phyloP scores from a whole-genome alignment of 2,113 vertebrate genomes.

The Glaucidium brasilianum region DNA sequence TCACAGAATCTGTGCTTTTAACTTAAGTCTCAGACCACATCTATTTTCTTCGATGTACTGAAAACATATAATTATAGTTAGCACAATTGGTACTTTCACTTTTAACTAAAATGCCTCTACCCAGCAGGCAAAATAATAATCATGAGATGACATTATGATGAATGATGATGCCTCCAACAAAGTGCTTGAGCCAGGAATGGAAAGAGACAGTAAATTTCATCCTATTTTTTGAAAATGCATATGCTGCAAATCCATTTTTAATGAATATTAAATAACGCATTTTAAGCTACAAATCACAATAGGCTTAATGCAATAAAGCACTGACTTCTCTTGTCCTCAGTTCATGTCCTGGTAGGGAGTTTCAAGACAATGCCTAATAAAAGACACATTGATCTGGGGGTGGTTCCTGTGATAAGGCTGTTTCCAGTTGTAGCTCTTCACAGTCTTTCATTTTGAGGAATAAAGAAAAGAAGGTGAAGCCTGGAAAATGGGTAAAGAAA shows the following conservation, averaged over 20 bases:
- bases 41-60: background rate
- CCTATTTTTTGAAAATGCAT: background rate
- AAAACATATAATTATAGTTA: background rate
- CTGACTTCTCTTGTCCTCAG: background rate
- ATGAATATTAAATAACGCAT: background rate
- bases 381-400: background rate
- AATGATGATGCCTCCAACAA: background rate
- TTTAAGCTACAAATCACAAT: background rate
- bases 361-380: background rate
- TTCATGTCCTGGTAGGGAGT: background rate
- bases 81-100: constrained; percentile 22
- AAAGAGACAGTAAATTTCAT: background rate
- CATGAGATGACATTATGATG: background rate
- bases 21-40: background rate
- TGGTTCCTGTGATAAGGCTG: background rate
- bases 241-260: background rate
- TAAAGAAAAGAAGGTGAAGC: background rate
- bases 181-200: background rate
- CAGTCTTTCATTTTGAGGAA: background rate
- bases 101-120: background rate
- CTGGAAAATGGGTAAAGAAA: background rate
- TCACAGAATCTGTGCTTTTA: background rate
- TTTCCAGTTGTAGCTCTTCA: background rate
- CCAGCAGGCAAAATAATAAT: constrained; percentile 7
- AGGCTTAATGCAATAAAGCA: background rate